Evolutionary conservation across 1,140 invertebrate genomes (phyloP), one percentile per base, ranked within the genome.

Genomic region (Chelonus insularis): DNA sequence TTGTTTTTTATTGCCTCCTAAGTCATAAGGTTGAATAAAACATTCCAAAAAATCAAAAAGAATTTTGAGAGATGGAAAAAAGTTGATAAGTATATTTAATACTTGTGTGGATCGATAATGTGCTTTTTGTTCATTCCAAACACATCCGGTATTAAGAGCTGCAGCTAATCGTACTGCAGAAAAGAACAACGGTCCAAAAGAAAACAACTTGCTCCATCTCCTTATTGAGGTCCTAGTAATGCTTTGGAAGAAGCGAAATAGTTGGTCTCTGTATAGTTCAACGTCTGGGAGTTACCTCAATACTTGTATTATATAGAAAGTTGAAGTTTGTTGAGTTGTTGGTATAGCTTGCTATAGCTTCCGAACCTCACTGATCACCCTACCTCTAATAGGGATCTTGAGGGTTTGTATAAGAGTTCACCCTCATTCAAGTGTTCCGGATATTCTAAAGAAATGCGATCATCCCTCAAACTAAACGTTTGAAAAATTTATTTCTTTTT

Each of bases 291-390:
- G 51, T 55, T 55, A 55, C 32, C 51, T 55, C 20, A 9, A 16
- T 18, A 4, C 16, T 29, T 29, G 25, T 29, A 29, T 29, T 29
- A 23, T 54, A 54, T 34, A 51, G 57, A 73, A 76, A 77, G 68
- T 76, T 75, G 56, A 43, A 70, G 64, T 71, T 73, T 68, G 67
- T 67, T 29, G 39, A 59, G 39, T 14, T 39, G 25, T n/a, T 16
- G 51, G 8, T n/a, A 3, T 9, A 12, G 32, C 29, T 55, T 36
- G 34, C 51, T 55, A 20, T 55, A 52, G 48, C 63, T 36, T 58
- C 36, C 72, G 12, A 59, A 37, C 47, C 16, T 43, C 69, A 68
- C 61, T 67, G 70, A 74, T 73, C 69, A 66, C 67, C 67, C 67
- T 60, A 23, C 45, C 60, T 63, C 60, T 70, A 68, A 74, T 71